Evolutionary conservation across 2,888 invertebrate species (phyloP).

Genomic region (Leptinotarsa peninsularis): DNA sequence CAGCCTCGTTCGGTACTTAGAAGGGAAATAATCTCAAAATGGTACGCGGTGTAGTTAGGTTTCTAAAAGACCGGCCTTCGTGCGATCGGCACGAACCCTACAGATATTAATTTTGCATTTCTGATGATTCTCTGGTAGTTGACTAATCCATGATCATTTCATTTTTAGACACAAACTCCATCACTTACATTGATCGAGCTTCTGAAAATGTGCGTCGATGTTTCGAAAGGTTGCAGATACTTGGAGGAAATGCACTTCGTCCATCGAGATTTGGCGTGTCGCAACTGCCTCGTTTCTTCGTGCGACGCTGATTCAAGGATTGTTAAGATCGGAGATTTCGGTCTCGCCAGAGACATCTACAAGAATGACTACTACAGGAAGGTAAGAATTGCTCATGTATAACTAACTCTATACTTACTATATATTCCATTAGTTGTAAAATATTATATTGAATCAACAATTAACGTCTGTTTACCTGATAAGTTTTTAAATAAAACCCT

Average conservation of each 20-base stretch:
- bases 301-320: conserved; percentile 77
- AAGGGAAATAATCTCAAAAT: too few species aligned
- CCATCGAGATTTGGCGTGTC: conserved; percentile 94
- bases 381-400: conserved; percentile 23
- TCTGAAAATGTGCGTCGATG: conserved; percentile 93
- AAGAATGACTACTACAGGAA: conserved; percentile 98
- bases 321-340: conserved; percentile 98
- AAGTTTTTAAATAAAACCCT: too few species aligned
- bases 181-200: conserved; percentile 85
- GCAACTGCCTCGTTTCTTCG: conserved; percentile 93
- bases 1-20: too few species aligned
- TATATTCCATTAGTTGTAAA: too few species aligned
- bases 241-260: conserved; percentile 98
- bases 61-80: too few species aligned
- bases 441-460: too few species aligned
- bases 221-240: conserved; percentile 94
- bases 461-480: too few species aligned
- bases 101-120: too few species aligned
- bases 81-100: too few species aligned
- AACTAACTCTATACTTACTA: too few species aligned
- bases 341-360: conserved; percentile 95
- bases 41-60: too few species aligned
- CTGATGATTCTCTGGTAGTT: neutral
- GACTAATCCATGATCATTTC: neutral
- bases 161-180: conserved; percentile 71